Evolutionary conservation across 2,888 invertebrate genomes (phyloP).

Genomic region (Mesorhabditis sp.): DNA sequence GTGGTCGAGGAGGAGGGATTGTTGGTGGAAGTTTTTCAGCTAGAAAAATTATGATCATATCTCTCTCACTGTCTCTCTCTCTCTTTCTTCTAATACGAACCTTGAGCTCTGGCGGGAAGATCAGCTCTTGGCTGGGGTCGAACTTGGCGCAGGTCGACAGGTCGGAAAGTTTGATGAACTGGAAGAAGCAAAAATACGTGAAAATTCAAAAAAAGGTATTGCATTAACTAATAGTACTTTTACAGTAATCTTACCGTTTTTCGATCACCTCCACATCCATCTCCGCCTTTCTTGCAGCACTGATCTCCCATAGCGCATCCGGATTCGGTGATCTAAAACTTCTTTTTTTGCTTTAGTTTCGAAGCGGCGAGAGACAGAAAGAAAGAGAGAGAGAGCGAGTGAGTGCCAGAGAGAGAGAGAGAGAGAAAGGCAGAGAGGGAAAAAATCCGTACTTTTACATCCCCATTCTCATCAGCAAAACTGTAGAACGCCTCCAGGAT

Average conservation of each 20-base stretch:
- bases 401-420: neutral
- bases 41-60: slow-evolving; percentile 15
- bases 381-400: neutral
- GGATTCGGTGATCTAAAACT: slow-evolving; percentile 15
- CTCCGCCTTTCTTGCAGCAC: slow-evolving; percentile 31
- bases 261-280: slow-evolving; percentile 6
- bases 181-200: slow-evolving; percentile 5
- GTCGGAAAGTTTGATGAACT: slow-evolving; percentile 33
- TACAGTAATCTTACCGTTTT: neutral
- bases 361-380: neutral
- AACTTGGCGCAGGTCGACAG: slow-evolving; percentile 60
- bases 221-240: neutral
- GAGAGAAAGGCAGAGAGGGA: neutral
- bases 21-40: slow-evolving; percentile 29
- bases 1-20: slow-evolving; percentile 28
- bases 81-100: slow-evolving; percentile 14
- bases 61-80: too few relatives aligned
- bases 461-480: slow-evolving; percentile 41
- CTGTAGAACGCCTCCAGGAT: slow-evolving; percentile 81
- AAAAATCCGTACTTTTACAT: slow-evolving; percentile 22
- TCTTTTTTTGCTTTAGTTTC: neutral
- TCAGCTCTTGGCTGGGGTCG: slow-evolving; percentile 80
- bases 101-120: slow-evolving; percentile 80
- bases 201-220: too few relatives aligned
- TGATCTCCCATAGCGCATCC: slow-evolving; percentile 48